Percentiles rank a stretch among this genome's conserved stretches.
phyloP scores from a whole-genome alignment of 2,113 vertebrate genomes.

The Cynocephalus volans region DNA sequence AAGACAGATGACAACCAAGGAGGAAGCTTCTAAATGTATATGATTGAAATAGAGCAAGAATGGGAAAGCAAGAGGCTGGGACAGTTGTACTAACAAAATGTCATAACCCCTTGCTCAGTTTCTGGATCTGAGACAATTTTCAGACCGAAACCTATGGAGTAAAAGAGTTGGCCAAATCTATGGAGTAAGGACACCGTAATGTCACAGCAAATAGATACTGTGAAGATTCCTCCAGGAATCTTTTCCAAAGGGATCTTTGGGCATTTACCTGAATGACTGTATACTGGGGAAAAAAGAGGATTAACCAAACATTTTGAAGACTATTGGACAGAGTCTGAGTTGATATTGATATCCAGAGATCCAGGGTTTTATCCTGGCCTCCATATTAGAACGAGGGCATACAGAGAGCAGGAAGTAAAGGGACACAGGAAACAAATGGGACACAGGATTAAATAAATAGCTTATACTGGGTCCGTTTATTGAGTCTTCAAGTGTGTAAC shows the following conservation, averaged over 20 bases:
- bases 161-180: neutral
- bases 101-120: neutral
- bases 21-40: neutral
- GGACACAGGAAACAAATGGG: neutral
- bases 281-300: neutral
- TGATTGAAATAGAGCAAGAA: neutral
- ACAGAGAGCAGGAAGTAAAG: neutral
- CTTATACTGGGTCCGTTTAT: neutral
- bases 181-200: neutral
- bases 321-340: neutral
- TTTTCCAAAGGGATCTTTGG: neutral
- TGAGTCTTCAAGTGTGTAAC: neutral
- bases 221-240: neutral
- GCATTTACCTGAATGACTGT: neutral
- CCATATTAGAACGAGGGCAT: neutral
- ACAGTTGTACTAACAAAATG: neutral
- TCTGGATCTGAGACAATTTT: neutral
- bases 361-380: neutral
- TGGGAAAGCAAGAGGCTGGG: neutral
- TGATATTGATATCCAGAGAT: neutral
- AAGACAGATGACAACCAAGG: neutral
- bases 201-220: neutral
- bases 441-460: neutral
- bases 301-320: neutral
- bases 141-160: neutral